A percentile compares a stretch with the other conserved stretches of the same genome.
phyloP scores from a whole-genome alignment of 2,888 invertebrate species.

The Agrypnus murinus region DNA sequence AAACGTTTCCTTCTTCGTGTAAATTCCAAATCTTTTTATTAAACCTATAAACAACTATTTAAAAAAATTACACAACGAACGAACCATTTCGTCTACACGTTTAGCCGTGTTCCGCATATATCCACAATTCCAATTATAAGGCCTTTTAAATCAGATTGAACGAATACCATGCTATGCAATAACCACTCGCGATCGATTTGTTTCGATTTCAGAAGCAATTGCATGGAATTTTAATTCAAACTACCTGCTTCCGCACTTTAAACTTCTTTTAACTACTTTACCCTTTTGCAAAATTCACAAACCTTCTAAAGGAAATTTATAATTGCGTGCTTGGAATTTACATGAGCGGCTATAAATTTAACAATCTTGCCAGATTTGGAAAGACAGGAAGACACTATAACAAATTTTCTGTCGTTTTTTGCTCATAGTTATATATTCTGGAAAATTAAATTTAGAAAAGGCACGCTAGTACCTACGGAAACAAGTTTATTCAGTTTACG shows the following conservation, averaged over 20 bases:
- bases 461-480: not conserved
- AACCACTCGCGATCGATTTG: not conserved
- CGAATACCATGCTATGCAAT: not conserved
- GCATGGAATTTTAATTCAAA: constrained; percentile 7
- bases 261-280: not conserved
- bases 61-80: too few species aligned
- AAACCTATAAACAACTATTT: too few species aligned
- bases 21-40: too few species aligned
- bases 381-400: constrained; percentile 3
- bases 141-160: not conserved
- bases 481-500: not conserved
- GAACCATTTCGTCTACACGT: too few species aligned
- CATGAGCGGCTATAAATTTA: not conserved
- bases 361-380: not conserved
- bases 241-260: not conserved
- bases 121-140: not conserved
- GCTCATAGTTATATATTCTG: not conserved
- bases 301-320: not conserved
- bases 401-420: constrained; percentile 7
- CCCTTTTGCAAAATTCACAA: not conserved
- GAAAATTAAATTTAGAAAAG: constrained; percentile 6
- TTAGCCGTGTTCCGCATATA: too few species aligned
- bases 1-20: too few species aligned
- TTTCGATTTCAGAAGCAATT: not conserved
- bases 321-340: constrained; percentile 1